These are phyloP conservation scores for Mormyrus lacerda DNA, from an alignment of 2,113 vertebrate species.

Conservation along the genomic window DNA sequence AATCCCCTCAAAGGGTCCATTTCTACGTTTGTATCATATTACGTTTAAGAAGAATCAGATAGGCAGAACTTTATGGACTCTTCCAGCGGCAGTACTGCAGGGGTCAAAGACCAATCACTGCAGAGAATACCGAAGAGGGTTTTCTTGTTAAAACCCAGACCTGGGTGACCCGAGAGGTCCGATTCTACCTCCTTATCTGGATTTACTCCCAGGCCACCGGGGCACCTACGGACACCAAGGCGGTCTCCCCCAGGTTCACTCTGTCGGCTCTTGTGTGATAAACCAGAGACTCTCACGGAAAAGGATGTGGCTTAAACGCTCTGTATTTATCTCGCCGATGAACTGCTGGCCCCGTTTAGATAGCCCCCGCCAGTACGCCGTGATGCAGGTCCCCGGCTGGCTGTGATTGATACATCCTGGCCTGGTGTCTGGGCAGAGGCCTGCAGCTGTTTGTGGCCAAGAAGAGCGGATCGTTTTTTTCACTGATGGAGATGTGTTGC, in stretches of 20 bases:
- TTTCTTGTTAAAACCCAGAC: background rate
- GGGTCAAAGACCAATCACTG: background rate
- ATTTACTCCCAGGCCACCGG: background rate
- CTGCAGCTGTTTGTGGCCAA: constrained; percentile 5
- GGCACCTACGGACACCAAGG: background rate
- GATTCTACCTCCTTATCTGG: background rate
- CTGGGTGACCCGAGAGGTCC: background rate
- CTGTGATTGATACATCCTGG: constrained; percentile 61
- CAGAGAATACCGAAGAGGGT: background rate
- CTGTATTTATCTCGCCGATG: constrained; percentile 56
- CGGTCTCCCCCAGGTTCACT: background rate
- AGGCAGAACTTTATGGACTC: background rate
- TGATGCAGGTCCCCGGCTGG: constrained; percentile 61
- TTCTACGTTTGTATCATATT: background rate
- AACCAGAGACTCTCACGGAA: constrained; percentile 52
- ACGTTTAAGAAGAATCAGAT: background rate
- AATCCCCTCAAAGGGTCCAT: background rate
- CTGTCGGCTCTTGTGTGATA: constrained; percentile 38
- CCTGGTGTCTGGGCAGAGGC: constrained; percentile 37
- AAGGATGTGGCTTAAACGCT: constrained; percentile 45
- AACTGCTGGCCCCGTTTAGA: constrained; percentile 51
- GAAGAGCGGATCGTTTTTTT: constrained; percentile 34
- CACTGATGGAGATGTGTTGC: constrained; percentile 54
- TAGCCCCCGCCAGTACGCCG: constrained; percentile 54
- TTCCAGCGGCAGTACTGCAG: background rate